Evolutionary conservation across 1,140 invertebrate species (phyloP).

Genomic region (Neodiprion fabricii): DNA sequence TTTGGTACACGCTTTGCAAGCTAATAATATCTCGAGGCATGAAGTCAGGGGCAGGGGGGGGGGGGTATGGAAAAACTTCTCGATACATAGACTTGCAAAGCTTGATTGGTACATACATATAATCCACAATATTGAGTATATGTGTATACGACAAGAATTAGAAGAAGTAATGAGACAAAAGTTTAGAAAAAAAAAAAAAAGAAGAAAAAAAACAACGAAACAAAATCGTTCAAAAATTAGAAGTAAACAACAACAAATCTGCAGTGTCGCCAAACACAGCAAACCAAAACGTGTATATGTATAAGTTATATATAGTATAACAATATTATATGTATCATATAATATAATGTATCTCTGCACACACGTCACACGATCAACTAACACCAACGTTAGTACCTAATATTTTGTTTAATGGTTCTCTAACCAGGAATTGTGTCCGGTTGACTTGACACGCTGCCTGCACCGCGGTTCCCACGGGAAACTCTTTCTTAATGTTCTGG

Average conservation of each 20-base stretch:
- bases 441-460: not conserved
- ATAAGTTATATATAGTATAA: conserved; percentile 32
- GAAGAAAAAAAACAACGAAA: not conserved
- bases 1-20: too few relatives aligned
- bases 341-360: conserved; percentile 49
- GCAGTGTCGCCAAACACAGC: conserved; percentile 43
- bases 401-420: not conserved
- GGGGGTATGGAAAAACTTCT: too few relatives aligned
- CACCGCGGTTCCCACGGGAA: not conserved
- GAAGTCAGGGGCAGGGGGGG: too few relatives aligned
- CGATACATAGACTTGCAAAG: too few relatives aligned
- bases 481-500: not conserved
- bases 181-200: not conserved
- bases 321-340: not conserved
- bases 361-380: conserved; percentile 62
- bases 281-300: conserved; percentile 58
- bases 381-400: conserved; percentile 62
- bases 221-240: conserved; percentile 25
- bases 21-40: too few relatives aligned
- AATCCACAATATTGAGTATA: not conserved
- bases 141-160: not conserved
- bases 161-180: not conserved
- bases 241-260: conserved; percentile 41
- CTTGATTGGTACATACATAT: too few relatives aligned
- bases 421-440: not conserved